Evolutionary conservation across 2,888 invertebrate genomes (phyloP).

Genomic region (Philonicus albiceps): DNA sequence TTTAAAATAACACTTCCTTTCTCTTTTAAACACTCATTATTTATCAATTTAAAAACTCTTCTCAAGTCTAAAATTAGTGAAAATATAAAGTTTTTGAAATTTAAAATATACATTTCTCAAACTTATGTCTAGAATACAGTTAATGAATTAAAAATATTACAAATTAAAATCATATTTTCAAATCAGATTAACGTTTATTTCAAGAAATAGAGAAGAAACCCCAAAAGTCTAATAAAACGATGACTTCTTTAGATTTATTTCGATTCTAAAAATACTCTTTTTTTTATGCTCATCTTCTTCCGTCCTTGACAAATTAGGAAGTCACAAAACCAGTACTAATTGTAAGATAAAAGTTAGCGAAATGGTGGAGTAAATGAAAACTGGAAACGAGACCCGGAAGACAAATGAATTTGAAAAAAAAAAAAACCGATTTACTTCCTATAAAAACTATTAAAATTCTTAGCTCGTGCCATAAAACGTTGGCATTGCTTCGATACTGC

Average conservation of each 20-base stretch:
- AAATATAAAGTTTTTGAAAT: too few relatives aligned
- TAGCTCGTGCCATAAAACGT: background rate
- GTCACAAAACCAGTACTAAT: background rate
- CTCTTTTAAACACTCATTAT: too few relatives aligned
- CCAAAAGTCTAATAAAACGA: background rate
- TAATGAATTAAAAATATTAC: too few relatives aligned
- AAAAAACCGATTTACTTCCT: background rate
- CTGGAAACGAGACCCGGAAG: background rate
- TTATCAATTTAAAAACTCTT: too few relatives aligned
- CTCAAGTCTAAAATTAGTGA: too few relatives aligned
- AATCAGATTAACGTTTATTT: background rate
- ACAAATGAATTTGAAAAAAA: background rate
- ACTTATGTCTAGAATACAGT: too few relatives aligned
- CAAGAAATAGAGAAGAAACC: background rate
- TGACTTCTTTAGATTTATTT: background rate
- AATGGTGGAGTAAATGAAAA: background rate
- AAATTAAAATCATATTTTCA: too few relatives aligned
- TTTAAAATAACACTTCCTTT: too few relatives aligned
- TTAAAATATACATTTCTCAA: too few relatives aligned
- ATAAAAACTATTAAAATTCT: background rate
- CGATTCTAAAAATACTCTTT: background rate
- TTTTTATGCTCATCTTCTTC: background rate
- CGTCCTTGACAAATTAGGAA: background rate
- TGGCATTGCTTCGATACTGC: background rate
- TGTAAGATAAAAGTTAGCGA: background rate